A percentile compares a stretch with the other conserved stretches of the same genome.
Evolutionary conservation across 92 coral and sea anemone species (phyloP).

Genomic region (Porites rus): DNA sequence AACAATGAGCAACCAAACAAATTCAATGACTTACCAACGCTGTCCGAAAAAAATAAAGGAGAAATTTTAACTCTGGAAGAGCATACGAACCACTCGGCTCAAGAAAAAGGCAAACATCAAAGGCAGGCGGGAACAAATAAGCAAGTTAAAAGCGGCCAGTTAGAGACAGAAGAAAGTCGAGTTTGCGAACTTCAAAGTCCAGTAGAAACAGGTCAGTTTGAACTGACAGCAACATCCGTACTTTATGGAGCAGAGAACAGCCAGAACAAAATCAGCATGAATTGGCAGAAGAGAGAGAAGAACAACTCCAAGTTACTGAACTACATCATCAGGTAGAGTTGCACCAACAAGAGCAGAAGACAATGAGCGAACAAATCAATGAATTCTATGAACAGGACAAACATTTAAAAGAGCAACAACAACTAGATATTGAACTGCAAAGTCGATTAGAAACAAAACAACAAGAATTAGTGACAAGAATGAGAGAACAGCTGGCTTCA

Average conservation of each 20-base stretch:
- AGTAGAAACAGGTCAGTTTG: not conserved
- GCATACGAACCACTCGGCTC: too few species aligned
- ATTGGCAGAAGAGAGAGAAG: not conserved
- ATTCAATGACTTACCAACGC: too few species aligned
- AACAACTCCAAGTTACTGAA: not conserved
- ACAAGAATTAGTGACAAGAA: not conserved
- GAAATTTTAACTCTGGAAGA: too few species aligned
- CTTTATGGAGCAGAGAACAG: not conserved
- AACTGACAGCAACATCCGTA: not conserved
- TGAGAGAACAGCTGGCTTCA: not conserved
- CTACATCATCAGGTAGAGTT: not conserved
- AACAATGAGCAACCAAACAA: too few species aligned
- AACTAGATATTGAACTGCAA: not conserved
- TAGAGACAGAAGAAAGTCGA: not conserved
- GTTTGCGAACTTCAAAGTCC: not conserved
- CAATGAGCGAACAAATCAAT: not conserved
- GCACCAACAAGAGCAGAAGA: not conserved
- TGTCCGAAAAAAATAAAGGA: too few species aligned
- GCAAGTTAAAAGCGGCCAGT: too few species aligned
- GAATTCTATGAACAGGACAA: not conserved
- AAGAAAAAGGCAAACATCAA: too few species aligned
- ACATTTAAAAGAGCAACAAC: not conserved
- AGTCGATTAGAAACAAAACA: not conserved
- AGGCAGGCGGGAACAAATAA: too few species aligned
- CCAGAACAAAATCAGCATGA: not conserved